Percentiles rank a stretch among this genome's conserved stretches.
These are phyloP conservation scores for Aphis gossypii DNA, from an alignment of 1,140 invertebrate genomes.

Conservation along the genomic window DNA sequence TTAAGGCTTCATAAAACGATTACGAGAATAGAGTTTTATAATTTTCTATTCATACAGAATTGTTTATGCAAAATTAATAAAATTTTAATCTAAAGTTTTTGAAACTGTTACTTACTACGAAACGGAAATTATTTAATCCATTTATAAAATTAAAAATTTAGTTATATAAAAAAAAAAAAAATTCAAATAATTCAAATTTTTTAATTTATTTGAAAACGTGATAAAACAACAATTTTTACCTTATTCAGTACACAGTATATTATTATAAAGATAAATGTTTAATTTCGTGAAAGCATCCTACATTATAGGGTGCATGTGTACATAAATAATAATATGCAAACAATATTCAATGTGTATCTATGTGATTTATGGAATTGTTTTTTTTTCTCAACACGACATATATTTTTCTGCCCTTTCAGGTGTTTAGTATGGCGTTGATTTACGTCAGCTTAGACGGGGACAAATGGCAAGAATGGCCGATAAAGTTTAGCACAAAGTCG, in stretches of 20 bases:
- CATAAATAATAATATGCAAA: slow-evolving; percentile 21
- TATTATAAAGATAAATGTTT: background rate
- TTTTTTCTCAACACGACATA: slow-evolving; percentile 16
- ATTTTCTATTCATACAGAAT: background rate
- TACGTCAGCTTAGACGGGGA: slow-evolving; percentile 83
- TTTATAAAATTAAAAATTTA: background rate
- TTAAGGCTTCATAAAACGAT: background rate
- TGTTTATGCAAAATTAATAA: background rate
- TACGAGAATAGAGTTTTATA: background rate
- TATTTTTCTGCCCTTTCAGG: slow-evolving; percentile 65
- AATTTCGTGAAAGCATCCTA: background rate
- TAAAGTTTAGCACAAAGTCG: slow-evolving; percentile 63
- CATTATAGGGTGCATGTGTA: background rate
- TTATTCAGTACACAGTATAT: background rate
- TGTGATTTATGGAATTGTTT: slow-evolving; percentile 38
- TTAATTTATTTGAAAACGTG: background rate
- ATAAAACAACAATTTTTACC: background rate
- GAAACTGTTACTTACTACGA: background rate
- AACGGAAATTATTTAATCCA: background rate
- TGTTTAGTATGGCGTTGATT: slow-evolving; percentile 75
- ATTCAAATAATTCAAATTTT: background rate
- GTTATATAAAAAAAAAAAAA: background rate
- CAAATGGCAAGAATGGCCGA: slow-evolving; percentile 70
- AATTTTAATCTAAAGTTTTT: background rate
- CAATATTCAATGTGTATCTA: slow-evolving; percentile 24